phyloP scores from a whole-genome alignment of 2,888 invertebrate species.

The Cataglyphis rosenhaueri region DNA sequence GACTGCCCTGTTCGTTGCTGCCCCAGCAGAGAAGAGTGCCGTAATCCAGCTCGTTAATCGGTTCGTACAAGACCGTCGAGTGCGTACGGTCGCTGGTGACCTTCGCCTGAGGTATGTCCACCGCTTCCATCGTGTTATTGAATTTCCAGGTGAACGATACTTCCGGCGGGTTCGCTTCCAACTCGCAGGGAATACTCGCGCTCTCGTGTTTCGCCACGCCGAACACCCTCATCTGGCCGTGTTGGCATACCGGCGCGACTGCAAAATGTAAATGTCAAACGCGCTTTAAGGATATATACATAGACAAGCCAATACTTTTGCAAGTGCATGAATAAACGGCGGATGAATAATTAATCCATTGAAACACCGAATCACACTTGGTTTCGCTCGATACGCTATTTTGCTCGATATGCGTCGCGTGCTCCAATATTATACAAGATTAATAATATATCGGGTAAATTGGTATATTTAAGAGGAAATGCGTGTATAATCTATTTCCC shows the following conservation, averaged over 20 bases:
- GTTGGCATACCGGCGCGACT: slow-evolving; percentile 91
- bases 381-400: neutral
- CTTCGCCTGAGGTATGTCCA: slow-evolving; percentile 89
- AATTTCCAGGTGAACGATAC: slow-evolving; percentile 91
- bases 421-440: neutral
- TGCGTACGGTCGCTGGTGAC: slow-evolving; percentile 88
- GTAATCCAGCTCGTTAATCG: slow-evolving; percentile 91
- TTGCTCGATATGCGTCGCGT: neutral
- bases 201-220: slow-evolving; percentile 91
- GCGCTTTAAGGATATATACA: neutral
- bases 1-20: slow-evolving; percentile 90
- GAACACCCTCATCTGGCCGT: slow-evolving; percentile 89
- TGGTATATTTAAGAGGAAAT: neutral
- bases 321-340: neutral
- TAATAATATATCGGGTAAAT: neutral
- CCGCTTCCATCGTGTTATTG: slow-evolving; percentile 90
- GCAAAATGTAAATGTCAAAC: slow-evolving; percentile 61
- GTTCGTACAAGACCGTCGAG: slow-evolving; percentile 90
- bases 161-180: slow-evolving; percentile 92
- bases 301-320: neutral
- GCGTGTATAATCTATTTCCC: neutral
- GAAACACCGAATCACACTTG: neutral
- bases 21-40: slow-evolving; percentile 92
- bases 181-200: slow-evolving; percentile 89
- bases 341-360: neutral